These are phyloP conservation scores for Melanotaenia duboulayi DNA, from an alignment of 2,113 vertebrate genomes.

Conservation along the genomic window DNA sequence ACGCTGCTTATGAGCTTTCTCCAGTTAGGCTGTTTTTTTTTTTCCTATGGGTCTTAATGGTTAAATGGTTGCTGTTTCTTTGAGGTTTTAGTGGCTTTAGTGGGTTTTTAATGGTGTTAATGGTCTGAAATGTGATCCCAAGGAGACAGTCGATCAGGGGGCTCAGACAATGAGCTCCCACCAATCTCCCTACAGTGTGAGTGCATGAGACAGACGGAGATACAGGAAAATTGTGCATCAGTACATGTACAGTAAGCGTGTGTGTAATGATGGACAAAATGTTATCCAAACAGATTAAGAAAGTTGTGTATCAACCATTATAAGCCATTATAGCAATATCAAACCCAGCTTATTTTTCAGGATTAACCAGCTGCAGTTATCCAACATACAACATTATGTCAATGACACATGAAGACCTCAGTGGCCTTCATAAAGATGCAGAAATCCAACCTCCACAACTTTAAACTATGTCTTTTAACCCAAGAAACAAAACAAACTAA, in stretches of 20 bases:
- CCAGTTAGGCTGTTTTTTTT: constrained; percentile 34
- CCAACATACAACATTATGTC: constrained; percentile 8
- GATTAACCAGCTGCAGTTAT: constrained; percentile 9
- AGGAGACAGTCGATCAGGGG: constrained; percentile 75
- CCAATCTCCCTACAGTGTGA: constrained; percentile 47
- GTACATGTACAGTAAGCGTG: constrained; percentile 62
- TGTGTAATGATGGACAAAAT: constrained; percentile 43
- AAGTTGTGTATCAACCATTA: constrained; percentile 62
- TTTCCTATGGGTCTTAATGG: constrained; percentile 73
- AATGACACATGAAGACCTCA: neutral
- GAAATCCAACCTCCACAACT: neutral
- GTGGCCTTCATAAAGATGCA: constrained; percentile 3
- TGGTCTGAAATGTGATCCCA: constrained; percentile 82
- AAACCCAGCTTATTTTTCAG: constrained; percentile 27
- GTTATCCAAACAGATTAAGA: constrained; percentile 58
- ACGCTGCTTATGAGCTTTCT: constrained; percentile 20
- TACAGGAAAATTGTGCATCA: constrained; percentile 45
- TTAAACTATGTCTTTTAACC: neutral
- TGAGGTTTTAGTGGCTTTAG: constrained; percentile 83
- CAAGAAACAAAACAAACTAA: constrained; percentile 19
- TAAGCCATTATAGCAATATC: constrained; percentile 55
- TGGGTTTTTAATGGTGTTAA: constrained; percentile 84
- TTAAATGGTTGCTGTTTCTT: constrained; percentile 78
- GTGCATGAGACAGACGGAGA: constrained; percentile 43
- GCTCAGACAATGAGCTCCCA: constrained; percentile 74